A percentile compares a stretch with the other conserved stretches of the same genome.
Evolutionary conservation across 2,113 vertebrate species (phyloP).

Genomic region (Nothobranchius kuhntae): DNA sequence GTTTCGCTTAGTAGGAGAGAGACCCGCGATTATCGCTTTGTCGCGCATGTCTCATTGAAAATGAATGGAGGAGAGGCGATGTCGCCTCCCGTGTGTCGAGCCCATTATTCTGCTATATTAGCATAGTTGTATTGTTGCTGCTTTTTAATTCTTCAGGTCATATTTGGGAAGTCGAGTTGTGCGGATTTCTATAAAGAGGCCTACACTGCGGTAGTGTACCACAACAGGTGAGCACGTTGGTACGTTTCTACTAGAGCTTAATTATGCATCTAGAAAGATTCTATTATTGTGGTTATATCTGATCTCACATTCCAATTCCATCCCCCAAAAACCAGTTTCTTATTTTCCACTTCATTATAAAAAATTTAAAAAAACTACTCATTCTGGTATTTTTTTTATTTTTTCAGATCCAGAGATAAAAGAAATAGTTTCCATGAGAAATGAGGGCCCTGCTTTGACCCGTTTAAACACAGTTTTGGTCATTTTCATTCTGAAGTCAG

Average conservation of each 20-base stretch:
- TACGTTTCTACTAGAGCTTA: too few species aligned
- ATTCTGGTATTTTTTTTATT: background rate
- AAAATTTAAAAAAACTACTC: background rate
- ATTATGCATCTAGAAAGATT: slow-evolving; percentile 1
- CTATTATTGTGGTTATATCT: slow-evolving; percentile 1
- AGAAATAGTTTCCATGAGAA: slow-evolving; percentile 51
- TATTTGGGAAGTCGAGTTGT: slow-evolving; percentile 99
- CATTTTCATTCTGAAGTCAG: slow-evolving; percentile 15
- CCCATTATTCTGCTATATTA: background rate
- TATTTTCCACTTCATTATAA: too few species aligned
- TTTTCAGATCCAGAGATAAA: slow-evolving; percentile 22
- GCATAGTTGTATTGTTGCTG: background rate
- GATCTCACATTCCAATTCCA: background rate
- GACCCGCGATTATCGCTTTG: too few species aligned
- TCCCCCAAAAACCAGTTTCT: background rate
- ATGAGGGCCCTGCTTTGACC: slow-evolving; percentile 25
- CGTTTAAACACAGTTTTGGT: slow-evolving; percentile 18
- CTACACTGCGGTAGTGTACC: slow-evolving; percentile 97
- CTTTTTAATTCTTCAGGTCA: slow-evolving; percentile 83
- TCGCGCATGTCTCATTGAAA: too few species aligned
- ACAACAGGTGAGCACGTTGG: slow-evolving; percentile 86
- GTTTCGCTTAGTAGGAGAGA: too few species aligned
- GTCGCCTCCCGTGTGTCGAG: too few species aligned
- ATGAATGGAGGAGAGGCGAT: too few species aligned
- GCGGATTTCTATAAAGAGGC: slow-evolving; percentile 95